These are phyloP conservation scores for Hemicentrotus pulcherrimus DNA, from an alignment of 35 echinoderm and acorn worm species.

Conservation along the genomic window DNA sequence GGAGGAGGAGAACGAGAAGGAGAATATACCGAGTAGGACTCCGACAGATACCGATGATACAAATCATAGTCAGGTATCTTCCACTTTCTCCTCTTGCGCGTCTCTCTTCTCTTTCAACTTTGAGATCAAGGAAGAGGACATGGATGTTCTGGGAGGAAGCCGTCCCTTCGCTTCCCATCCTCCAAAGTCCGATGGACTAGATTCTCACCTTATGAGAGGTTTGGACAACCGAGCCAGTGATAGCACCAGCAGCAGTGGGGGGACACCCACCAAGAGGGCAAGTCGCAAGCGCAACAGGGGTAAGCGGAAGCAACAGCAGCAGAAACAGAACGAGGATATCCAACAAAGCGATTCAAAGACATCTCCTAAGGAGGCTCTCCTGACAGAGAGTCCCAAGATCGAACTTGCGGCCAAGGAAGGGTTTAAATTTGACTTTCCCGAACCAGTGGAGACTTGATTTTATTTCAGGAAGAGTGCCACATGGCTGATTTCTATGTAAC, in stretches of 20 bases:
- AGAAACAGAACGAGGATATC: conserved; percentile 37
- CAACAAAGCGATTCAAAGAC: conserved; percentile 23
- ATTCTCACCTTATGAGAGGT: conserved; percentile 26
- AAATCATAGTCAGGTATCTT: conserved; percentile 25
- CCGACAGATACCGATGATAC: conserved; percentile 14
- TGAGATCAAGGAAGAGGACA: conserved; percentile 49
- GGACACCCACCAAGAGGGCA: conserved; percentile 25
- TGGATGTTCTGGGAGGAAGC: conserved; percentile 35
- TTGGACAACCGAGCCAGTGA: conserved; percentile 48
- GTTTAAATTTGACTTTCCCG: conserved; percentile 60
- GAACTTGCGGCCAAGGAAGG: conserved; percentile 52
- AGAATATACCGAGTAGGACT: conserved; percentile 24
- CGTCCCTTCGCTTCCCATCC: not conserved
- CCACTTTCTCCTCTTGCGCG: conserved; percentile 14
- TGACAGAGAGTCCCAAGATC: conserved; percentile 54
- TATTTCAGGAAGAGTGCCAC: not conserved
- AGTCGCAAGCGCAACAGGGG: conserved; percentile 43
- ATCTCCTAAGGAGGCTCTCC: conserved; percentile 33
- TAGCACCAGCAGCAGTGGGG: conserved; percentile 40
- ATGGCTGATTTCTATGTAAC: not conserved
- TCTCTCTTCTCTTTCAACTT: conserved; percentile 57
- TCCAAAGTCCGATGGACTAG: not conserved
- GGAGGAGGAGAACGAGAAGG: conserved; percentile 24
- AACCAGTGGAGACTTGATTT: conserved; percentile 16
- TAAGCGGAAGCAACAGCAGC: conserved; percentile 52